Percentiles rank a stretch among this genome's conserved stretches.
Conservation (phyloP, 2,797 vertebrate genomes). For the Scyliorhinus canicula region DNA sequence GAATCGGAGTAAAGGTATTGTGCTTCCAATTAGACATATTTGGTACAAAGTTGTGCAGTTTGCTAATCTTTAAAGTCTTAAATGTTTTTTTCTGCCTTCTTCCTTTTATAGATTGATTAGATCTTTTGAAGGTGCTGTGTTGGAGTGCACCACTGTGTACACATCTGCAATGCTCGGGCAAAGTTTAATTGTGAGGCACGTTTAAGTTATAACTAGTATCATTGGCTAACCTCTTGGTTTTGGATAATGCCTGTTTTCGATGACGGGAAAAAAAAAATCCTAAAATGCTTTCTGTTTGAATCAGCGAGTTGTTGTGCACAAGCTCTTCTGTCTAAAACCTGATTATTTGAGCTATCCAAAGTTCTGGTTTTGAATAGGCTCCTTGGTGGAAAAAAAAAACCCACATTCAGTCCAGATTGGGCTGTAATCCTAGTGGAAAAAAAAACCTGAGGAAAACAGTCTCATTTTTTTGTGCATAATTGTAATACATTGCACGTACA, state of each 20-base stretch:
- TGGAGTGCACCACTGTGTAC: neutral
- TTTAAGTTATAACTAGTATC: conserved; percentile 16
- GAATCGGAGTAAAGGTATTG: conserved; percentile 13
- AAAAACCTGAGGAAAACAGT: conserved; percentile 6
- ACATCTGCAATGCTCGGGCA: neutral
- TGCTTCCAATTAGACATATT: conserved; percentile 21
- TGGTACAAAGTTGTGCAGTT: neutral
- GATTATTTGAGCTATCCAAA: neutral
- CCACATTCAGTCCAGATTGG: conserved; percentile 14
- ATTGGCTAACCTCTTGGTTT: conserved; percentile 16
- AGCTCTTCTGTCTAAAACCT: neutral
- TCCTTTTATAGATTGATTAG: conserved; percentile 17
- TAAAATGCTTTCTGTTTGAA: conserved; percentile 3
- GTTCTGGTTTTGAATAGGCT: neutral
- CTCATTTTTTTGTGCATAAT: conserved; percentile 60
- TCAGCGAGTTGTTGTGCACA: neutral
- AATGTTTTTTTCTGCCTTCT: conserved; percentile 6
- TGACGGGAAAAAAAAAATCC: neutral
- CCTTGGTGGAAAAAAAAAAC: neutral
- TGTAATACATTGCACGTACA: conserved; percentile 69
- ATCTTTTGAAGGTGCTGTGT: conserved; percentile 18
- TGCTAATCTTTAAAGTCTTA: conserved; percentile 14
- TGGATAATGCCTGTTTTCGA: neutral
- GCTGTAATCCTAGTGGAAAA: neutral
- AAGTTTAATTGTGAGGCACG: conserved; percentile 9